These are phyloP conservation scores for Archips xylosteana DNA, from an alignment of 2,888 invertebrate species.

Conservation along the genomic window DNA sequence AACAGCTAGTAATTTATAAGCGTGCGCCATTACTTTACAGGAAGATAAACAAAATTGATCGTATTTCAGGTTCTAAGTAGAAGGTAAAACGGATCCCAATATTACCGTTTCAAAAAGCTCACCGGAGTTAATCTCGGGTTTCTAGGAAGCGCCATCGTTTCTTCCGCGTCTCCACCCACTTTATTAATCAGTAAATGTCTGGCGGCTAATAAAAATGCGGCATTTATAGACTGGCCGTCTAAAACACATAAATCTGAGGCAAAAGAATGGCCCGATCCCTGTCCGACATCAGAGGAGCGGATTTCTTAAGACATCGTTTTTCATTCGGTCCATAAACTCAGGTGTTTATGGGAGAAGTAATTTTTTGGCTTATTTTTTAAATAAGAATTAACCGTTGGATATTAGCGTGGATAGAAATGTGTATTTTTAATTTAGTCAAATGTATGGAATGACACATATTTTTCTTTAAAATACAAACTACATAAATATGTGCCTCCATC, in stretches of 20 bases:
- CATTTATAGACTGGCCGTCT: constrained; percentile 80
- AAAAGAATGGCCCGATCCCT: constrained; percentile 73
- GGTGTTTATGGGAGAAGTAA: constrained; percentile 76
- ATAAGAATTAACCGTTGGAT: constrained; percentile 11
- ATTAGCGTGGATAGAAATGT: constrained; percentile 11
- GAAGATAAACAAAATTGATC: background rate
- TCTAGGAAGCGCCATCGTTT: constrained; percentile 74
- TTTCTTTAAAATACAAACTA: no score
- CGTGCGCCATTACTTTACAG: no score
- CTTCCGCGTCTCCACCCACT: constrained; percentile 80
- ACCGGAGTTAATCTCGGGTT: constrained; percentile 44
- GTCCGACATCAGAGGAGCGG: constrained; percentile 78
- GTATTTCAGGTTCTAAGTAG: background rate
- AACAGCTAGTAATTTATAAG: no score
- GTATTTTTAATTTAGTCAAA: background rate
- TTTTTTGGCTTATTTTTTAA: constrained; percentile 45
- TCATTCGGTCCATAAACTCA: constrained; percentile 75
- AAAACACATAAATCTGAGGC: constrained; percentile 77
- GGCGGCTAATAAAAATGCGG: constrained; percentile 78
- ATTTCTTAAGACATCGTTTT: constrained; percentile 80
- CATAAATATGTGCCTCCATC: background rate
- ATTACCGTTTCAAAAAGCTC: constrained; percentile 36
- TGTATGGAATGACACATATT: background rate
- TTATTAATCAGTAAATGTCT: constrained; percentile 83
- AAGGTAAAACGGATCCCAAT: constrained; percentile 18